phyloP scores from a whole-genome alignment of 2,797 vertebrate species.

The Oryzias dopingdopingensis region DNA sequence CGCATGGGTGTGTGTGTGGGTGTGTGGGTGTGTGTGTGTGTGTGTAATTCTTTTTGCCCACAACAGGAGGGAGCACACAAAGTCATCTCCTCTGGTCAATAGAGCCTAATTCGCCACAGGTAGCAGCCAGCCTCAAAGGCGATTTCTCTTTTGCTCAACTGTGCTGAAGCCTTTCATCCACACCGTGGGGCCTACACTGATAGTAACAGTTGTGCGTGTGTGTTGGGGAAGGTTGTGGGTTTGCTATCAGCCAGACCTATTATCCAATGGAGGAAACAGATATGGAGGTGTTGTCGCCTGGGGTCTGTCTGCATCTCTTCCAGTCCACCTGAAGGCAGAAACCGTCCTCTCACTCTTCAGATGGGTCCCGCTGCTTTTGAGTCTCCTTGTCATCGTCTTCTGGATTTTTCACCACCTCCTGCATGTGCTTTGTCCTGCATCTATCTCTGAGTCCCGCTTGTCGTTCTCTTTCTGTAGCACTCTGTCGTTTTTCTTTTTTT shows the following conservation, averaged over 20 bases:
- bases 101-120: constrained; percentile 76
- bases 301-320: constrained; percentile 32
- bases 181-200: constrained; percentile 49
- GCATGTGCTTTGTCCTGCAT: constrained; percentile 10
- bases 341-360: constrained; percentile 24
- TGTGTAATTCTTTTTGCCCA: constrained; percentile 32
- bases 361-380: constrained; percentile 37
- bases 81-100: constrained; percentile 70
- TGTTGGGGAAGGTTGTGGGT: constrained; percentile 14
- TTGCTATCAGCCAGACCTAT: constrained; percentile 61
- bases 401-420: constrained; percentile 1
- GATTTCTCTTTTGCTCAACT: constrained; percentile 65
- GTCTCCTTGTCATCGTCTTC: constrained; percentile 33
- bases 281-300: constrained; percentile 42
- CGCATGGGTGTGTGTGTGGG: constrained; percentile 15
- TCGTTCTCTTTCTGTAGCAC: constrained; percentile 25
- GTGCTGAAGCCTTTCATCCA: constrained; percentile 67
- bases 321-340: constrained; percentile 32
- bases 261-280: constrained; percentile 64
- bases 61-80: constrained; percentile 45
- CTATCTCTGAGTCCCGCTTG: constrained; percentile 22
- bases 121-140: constrained; percentile 67
- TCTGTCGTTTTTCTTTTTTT: constrained; percentile 30
- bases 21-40: constrained; percentile 12
- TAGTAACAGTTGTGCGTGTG: constrained; percentile 25